Evolutionary conservation across 2,113 vertebrate species (phyloP), one percentile per base, ranked within the genome.

Genomic region (Eupsittula cactorum): DNA sequence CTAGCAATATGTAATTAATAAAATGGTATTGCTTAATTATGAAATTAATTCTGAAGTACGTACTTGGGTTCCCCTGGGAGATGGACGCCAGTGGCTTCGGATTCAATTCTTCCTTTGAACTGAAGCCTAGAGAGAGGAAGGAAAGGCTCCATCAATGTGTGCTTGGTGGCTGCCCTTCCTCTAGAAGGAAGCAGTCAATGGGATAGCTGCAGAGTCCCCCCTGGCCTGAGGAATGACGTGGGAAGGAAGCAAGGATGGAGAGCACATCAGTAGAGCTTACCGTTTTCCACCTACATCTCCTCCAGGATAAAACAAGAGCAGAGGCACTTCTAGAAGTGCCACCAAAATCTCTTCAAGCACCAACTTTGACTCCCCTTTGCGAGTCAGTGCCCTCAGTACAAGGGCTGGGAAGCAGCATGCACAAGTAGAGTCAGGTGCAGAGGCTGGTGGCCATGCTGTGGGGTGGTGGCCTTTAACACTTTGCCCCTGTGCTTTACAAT

Each of bases 11-110:
- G 16, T 95, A 65, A 85, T 84, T 79, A 89, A 33, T 59, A 50
- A 63, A 60, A 29, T 13, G 7, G 10, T 42, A 71, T 62, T 0
- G 0, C 19, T 81, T 84, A 76, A 89, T 93, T 83, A 83, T 49
- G 50, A 81, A 69, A 52, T 85, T 74, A 87, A 85, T 80, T 90
- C 39, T 84, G 64, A 79, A 64, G 47, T 41, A 98, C 98, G 6
- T 99, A 99, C 99, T 99, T 96, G 98, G 98, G 87, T 99, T 98
- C 98, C 99, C 99, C 82, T 98, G 98, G 63, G 98, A 97, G 59
- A 79, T 95, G 33, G 98, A 92, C 35, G 98, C 98, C 50, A 95
- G 96, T 1, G 97, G 95, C 97, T 98, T 98, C 7, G 97, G 96
- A 84, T 97, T 95, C 47, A 98, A 86, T 81, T 99, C 98, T 93